Conservation (phyloP, 2,888 invertebrate genomes). For the Stenodema calcarata region DNA sequence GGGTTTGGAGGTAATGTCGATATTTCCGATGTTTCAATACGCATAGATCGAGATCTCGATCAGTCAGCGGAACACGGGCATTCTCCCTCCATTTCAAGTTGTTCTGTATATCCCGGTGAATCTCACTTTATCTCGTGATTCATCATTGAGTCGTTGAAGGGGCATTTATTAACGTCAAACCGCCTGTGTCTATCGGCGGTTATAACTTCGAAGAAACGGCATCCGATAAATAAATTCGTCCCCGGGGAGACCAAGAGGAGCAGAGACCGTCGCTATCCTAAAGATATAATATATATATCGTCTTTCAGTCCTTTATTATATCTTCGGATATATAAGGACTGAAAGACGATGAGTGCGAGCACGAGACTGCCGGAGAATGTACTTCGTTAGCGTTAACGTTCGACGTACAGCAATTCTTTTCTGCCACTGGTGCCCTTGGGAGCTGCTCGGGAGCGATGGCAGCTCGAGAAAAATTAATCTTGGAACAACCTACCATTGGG, state of each 20-base stretch:
- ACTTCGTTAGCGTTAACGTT: slow-evolving; percentile 14
- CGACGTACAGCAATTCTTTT: neutral
- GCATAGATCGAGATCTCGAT: no score
- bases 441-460: neutral
- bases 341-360: neutral
- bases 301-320: no score
- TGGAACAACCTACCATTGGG: neutral
- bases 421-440: neutral
- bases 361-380: neutral
- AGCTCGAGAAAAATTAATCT: neutral
- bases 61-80: no score
- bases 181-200: neutral
- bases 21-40: no score
- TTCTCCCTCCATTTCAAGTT: no score
- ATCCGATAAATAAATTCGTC: neutral
- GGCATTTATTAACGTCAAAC: neutral
- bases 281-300: no score
- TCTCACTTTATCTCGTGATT: neutral
- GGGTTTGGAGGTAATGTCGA: no score
- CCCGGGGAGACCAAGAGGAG: neutral
- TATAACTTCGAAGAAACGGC: neutral
- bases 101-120: no score
- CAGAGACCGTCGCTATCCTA: neutral
- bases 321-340: no score
- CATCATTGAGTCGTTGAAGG: neutral